A percentile compares a stretch with the other conserved stretches of the same genome.
phyloP scores from a whole-genome alignment of 2,113 vertebrate species.

The Dunckerocampus dactyliophorus region DNA sequence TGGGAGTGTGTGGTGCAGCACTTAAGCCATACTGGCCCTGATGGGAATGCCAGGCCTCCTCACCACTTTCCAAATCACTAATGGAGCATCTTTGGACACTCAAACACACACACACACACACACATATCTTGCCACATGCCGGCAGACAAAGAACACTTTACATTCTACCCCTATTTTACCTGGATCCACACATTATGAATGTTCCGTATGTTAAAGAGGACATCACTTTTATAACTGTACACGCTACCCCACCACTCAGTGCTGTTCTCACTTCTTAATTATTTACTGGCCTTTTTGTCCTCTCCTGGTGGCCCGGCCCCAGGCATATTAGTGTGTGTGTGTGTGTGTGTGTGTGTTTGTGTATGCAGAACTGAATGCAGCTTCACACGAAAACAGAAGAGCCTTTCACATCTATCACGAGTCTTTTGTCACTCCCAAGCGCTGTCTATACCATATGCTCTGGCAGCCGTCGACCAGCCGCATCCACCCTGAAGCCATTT shows the following conservation, averaged over 20 bases:
- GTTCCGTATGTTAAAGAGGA: background rate
- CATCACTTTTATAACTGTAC: background rate
- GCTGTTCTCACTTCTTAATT: conserved; percentile 63
- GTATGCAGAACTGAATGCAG: conserved; percentile 28
- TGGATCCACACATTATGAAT: background rate
- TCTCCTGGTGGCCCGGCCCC: conserved; percentile 39
- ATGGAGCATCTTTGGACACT: conserved; percentile 58
- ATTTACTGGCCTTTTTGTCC: conserved; percentile 57
- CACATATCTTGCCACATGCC: conserved; percentile 5
- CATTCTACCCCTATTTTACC: background rate
- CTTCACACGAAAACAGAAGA: conserved; percentile 29
- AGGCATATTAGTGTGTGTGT: conserved; percentile 35
- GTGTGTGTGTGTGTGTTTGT: conserved; percentile 16
- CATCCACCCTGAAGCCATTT: background rate
- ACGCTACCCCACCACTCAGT: conserved; percentile 1
- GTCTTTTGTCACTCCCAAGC: conserved; percentile 34
- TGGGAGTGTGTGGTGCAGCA: conserved; percentile 60
- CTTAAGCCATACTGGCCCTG: conserved; percentile 56
- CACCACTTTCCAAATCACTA: conserved; percentile 62
- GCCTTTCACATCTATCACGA: conserved; percentile 12
- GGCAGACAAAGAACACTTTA: background rate
- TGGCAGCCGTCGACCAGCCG: conserved; percentile 6
- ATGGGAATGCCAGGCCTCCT: conserved; percentile 61
- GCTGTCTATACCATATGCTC: conserved; percentile 24
- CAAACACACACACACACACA: conserved; percentile 13